These are phyloP conservation scores for Parapsyche elsis DNA, from an alignment of 1,140 invertebrate genomes.

Conservation along the genomic window DNA sequence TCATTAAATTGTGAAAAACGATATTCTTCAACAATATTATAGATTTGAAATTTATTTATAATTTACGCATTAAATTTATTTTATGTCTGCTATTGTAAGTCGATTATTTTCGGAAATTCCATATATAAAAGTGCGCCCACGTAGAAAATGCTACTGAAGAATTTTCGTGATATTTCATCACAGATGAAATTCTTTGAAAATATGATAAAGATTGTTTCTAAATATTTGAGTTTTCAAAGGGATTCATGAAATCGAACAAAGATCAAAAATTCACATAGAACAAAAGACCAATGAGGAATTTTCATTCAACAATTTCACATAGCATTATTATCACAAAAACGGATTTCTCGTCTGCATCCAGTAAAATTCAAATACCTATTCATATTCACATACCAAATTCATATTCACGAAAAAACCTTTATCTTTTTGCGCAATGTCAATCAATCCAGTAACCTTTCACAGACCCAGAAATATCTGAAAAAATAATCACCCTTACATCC, in stretches of 20 bases:
- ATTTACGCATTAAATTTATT: no score
- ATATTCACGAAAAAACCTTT: constrained; percentile 19
- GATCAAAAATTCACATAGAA: not conserved
- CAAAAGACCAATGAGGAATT: constrained; percentile 18
- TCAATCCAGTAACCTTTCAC: no score
- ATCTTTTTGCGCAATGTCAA: constrained; percentile 14
- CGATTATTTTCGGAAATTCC: not conserved
- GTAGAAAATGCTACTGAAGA: not conserved
- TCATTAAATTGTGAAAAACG: not conserved
- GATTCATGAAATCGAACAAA: not conserved
- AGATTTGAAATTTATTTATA: no score
- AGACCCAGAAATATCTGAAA: no score
- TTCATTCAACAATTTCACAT: no score
- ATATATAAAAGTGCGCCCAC: not conserved
- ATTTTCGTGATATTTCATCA: not conserved
- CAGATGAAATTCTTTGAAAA: constrained; percentile 4
- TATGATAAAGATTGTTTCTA: constrained; percentile 14
- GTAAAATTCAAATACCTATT: constrained; percentile 1
- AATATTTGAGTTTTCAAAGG: constrained; percentile 30
- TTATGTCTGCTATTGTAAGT: no score
- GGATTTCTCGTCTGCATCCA: not conserved
- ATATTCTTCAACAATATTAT: not conserved
- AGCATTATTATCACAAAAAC: not conserved
- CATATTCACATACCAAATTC: no score
- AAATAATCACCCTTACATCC: no score